Base-by-base conservation (phyloP, 2,888 invertebrate genomes). In the Archips xylosteana region DNA sequence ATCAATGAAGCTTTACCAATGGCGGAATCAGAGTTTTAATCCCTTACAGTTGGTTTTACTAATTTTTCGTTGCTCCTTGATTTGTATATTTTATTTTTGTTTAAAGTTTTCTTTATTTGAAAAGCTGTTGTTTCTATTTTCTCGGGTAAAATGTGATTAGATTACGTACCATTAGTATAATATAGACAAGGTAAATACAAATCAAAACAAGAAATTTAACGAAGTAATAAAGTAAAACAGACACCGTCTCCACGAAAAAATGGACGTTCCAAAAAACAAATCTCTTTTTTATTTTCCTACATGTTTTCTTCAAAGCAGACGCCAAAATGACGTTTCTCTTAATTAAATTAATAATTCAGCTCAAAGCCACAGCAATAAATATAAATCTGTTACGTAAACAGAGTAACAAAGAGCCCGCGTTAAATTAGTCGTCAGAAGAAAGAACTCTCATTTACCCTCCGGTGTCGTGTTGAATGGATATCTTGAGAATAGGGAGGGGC, bases 381-480 rank as follows among this genome's bases (percentile, higher is more conserved):
- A 73, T 63, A 68, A 72, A 57, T 39, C 68, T 64, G 42, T 68
- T 49, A 57, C 63, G 63, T 63, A 69, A 69, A 73, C 73, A 73
- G 39, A 67, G n/a, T 45, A 67, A 72, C 71, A 73, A 36, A 68
- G 39, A 59, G n/a, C 36, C 36, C 42, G 65, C 62, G 42, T 51
- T 54, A 73, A 69, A 69, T 73, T 73, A 64, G 68, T 59, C 66
- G 12, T 45, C 32, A 42, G 51, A 15, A 61, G 68, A 64, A 69
- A 60, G 59, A 73, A 69, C n/a, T 47, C 59, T 69, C 62, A 68
- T 72, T 72, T 69, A 60, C 73, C 59, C 45, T 36, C 15, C 45
- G 36, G 10, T 65, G 65, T 65, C 49, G 65, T 8, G 65, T 65
- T 65, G 45, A 45, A 47, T 47, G 63, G 45, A 12, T 47, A 47